These are phyloP conservation scores for Olivierus martensii DNA, from an alignment of 1,140 invertebrate genomes.

Conservation along the genomic window DNA sequence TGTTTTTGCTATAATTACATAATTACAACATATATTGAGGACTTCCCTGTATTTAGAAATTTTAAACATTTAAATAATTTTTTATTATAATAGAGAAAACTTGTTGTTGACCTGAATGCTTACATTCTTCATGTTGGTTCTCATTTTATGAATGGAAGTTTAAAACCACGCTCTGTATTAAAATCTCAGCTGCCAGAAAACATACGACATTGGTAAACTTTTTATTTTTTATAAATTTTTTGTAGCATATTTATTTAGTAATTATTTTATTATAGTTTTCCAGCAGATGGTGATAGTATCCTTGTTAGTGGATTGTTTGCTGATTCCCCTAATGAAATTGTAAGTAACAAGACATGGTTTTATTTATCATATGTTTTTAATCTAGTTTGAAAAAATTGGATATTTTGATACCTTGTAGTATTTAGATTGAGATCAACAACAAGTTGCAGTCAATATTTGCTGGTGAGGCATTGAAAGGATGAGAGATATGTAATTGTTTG, in stretches of 20 bases:
- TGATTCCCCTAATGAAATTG: slow-evolving; percentile 57
- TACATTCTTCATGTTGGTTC: slow-evolving; percentile 65
- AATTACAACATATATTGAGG: too few relatives aligned
- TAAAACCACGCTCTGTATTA: slow-evolving; percentile 46
- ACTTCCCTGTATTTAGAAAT: too few relatives aligned
- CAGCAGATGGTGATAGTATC: slow-evolving; percentile 50
- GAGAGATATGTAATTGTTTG: background rate
- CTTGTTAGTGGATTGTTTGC: slow-evolving; percentile 56
- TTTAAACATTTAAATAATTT: background rate
- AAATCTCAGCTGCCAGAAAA: slow-evolving; percentile 49
- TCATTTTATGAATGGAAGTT: slow-evolving; percentile 62
- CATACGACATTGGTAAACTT: slow-evolving; percentile 52
- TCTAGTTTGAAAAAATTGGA: too few relatives aligned
- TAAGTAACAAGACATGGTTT: slow-evolving; percentile 16
- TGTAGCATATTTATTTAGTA: too few relatives aligned
- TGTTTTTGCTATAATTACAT: too few relatives aligned
- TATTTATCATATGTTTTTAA: background rate
- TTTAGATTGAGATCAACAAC: too few relatives aligned
- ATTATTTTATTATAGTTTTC: slow-evolving; percentile 44
- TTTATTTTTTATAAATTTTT: too few relatives aligned
- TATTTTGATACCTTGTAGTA: too few relatives aligned
- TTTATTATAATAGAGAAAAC: slow-evolving; percentile 36
- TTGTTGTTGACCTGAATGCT: slow-evolving; percentile 75
- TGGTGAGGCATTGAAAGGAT: background rate
- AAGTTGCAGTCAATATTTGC: too few relatives aligned